A percentile compares a stretch with the other conserved stretches of the same genome.
Evolutionary conservation across 2,113 vertebrate genomes (phyloP).

Genomic region (Ceyx melanurus): DNA sequence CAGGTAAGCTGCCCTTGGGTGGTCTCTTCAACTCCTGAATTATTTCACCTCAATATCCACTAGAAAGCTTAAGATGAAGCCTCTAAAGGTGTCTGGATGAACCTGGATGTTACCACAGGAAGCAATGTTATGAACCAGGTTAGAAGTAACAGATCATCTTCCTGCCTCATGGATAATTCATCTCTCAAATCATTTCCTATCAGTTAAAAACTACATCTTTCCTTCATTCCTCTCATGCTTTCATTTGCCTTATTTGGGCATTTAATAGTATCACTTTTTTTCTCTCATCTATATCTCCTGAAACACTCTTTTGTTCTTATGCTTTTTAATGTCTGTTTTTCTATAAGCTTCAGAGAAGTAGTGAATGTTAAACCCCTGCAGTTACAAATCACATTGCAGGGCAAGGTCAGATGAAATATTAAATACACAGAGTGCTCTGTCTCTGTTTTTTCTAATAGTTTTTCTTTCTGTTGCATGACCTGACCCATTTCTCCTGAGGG

Average conservation of each 20-base stretch:
- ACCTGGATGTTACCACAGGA: not conserved
- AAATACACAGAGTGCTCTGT: not conserved
- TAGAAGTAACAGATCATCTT: not conserved
- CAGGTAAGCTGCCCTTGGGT: constrained; percentile 77
- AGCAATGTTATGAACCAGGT: not conserved
- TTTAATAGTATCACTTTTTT: not conserved
- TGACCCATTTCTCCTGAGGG: not conserved
- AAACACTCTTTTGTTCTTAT: not conserved
- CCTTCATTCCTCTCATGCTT: not conserved
- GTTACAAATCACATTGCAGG: not conserved
- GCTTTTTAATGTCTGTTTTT: not conserved
- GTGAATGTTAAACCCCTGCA: not conserved
- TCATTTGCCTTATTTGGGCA: not conserved
- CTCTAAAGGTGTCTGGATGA: not conserved
- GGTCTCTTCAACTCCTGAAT: not conserved
- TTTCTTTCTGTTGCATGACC: not conserved
- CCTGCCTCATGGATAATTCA: not conserved
- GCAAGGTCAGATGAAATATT: not conserved
- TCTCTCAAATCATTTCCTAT: not conserved
- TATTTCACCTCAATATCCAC: not conserved
- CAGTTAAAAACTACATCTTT: not conserved
- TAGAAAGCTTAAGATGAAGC: not conserved
- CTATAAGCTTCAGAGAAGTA: not conserved
- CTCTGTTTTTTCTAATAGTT: not conserved
- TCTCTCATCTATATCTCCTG: not conserved